Conservation (phyloP, 2,797 vertebrate species). For the Discoglossus pictus region DNA sequence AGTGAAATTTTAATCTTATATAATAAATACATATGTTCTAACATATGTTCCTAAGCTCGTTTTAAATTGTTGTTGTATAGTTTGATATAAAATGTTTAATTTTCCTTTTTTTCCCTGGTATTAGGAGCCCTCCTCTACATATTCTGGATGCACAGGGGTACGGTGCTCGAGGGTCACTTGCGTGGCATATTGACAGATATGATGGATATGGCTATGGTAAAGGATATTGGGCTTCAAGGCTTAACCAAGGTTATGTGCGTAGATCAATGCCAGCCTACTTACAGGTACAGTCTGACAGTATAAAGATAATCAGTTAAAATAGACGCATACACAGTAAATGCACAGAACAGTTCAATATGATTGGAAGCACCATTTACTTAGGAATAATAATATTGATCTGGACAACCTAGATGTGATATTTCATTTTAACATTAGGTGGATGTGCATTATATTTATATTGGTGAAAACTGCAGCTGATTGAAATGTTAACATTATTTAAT, state of each 20-base stretch:
- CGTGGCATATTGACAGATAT: conserved; percentile 47
- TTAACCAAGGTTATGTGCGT: neutral
- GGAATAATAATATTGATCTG: too few species aligned
- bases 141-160: conserved; percentile 48
- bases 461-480: too few species aligned
- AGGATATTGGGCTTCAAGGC: neutral
- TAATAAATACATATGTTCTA: too few species aligned
- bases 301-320: too few species aligned
- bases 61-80: neutral
- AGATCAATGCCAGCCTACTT: neutral
- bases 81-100: neutral
- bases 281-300: neutral
- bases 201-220: conserved; percentile 33
- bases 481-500: too few species aligned
- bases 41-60: neutral
- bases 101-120: neutral
- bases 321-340: too few species aligned
- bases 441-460: too few species aligned
- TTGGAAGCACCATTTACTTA: too few species aligned
- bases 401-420: too few species aligned
- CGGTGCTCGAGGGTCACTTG: conserved; percentile 34
- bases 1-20: too few species aligned
- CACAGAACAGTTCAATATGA: too few species aligned
- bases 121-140: conserved; percentile 57
- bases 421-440: too few species aligned